Conservation (phyloP, 2,797 vertebrate genomes). For the Furcifer pardalis region DNA sequence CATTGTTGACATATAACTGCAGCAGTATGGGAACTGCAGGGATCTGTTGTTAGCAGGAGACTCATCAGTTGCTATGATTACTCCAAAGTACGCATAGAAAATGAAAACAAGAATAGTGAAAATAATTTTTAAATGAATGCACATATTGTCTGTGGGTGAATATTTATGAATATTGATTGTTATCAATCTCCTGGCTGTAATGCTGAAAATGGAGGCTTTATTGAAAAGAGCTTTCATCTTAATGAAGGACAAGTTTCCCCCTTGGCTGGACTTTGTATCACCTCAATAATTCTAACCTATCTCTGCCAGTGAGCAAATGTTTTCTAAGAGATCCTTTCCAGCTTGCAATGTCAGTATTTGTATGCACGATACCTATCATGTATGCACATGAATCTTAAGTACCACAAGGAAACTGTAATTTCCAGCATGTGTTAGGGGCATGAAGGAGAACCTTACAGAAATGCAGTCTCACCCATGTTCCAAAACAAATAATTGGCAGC, state of each 20-base stretch:
- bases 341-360: not conserved
- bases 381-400: not conserved
- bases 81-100: not conserved
- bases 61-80: not conserved
- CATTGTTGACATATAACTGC: conserved; percentile 1
- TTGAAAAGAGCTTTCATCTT: not conserved
- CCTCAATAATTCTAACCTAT: not conserved
- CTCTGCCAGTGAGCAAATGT: not conserved
- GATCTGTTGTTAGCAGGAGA: conserved; percentile 3
- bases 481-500: not conserved
- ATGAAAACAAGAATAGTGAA: not conserved
- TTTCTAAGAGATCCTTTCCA: not conserved
- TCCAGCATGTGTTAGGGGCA: not conserved
- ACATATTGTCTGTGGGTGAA: not conserved
- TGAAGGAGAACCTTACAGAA: not conserved
- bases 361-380: not conserved
- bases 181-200: not conserved
- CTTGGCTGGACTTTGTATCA: not conserved
- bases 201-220: not conserved
- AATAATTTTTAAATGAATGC: conserved; percentile 23
- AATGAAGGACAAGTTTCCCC: not conserved
- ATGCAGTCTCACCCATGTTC: not conserved
- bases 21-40: not conserved
- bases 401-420: not conserved
- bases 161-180: conserved; percentile 18